phyloP scores from a whole-genome alignment of 2,113 vertebrate species.

The Oryzias woworae region DNA sequence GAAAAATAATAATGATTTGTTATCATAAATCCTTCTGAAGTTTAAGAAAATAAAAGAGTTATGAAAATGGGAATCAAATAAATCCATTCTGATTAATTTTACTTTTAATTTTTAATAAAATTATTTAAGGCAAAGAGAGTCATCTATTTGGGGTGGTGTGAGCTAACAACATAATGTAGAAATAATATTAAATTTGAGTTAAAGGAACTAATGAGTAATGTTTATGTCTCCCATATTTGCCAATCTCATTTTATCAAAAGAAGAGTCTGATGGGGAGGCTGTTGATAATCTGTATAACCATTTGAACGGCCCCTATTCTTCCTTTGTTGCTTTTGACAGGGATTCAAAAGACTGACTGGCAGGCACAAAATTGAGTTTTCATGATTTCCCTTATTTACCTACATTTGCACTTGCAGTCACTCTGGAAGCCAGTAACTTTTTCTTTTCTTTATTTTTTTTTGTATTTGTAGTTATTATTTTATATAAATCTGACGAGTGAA shows the following conservation, averaged over 20 bases:
- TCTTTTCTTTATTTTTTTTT: too few species aligned
- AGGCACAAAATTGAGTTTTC: conserved; percentile 45
- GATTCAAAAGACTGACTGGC: conserved; percentile 53
- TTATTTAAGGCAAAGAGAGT: background rate
- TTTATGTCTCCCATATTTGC: conserved; percentile 27
- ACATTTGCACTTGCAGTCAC: conserved; percentile 28
- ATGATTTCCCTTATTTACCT: conserved; percentile 70
- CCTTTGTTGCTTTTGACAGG: conserved; percentile 39
- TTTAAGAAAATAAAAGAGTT: conserved; percentile 25
- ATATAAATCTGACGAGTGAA: conserved; percentile 38
- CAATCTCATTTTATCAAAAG: conserved; percentile 31
- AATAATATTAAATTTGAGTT: conserved; percentile 29
- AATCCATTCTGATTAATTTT: background rate
- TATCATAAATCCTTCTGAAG: conserved; percentile 2
- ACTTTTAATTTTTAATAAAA: too few species aligned
- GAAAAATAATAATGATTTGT: conserved; percentile 22
- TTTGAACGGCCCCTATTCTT: conserved; percentile 58
- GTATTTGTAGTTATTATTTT: conserved; percentile 42
- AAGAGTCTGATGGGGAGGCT: conserved; percentile 35
- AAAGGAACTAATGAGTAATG: conserved; percentile 42
- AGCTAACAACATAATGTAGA: conserved; percentile 27
- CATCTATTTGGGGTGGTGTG: conserved; percentile 13
- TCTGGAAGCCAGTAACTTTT: conserved; percentile 22
- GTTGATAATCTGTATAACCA: conserved; percentile 53
- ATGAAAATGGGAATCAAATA: background rate